Evolutionary conservation across 2,113 vertebrate species (phyloP).

Genomic region (Pimephales promelas): DNA sequence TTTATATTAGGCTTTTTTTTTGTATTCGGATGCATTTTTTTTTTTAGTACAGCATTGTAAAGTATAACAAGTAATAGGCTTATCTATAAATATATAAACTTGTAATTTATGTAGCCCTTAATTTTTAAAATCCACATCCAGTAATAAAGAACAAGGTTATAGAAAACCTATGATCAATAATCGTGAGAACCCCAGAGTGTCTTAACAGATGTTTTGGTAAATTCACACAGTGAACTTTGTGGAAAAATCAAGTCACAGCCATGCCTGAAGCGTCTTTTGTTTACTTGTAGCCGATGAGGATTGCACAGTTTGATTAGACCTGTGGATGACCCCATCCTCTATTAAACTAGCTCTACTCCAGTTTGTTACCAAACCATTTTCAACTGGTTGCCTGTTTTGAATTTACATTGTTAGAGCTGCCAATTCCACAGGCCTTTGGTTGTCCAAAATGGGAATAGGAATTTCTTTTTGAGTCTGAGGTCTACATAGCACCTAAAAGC

Average conservation of each 20-base stretch:
- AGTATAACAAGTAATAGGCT: background rate
- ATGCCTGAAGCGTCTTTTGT: background rate
- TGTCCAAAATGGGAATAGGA: background rate
- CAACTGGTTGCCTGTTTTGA: background rate
- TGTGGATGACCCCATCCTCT: constrained; percentile 14
- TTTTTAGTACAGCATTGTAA: background rate
- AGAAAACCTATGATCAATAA: background rate
- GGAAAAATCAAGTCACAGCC: constrained; percentile 10
- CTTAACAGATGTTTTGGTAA: background rate
- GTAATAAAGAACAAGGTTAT: background rate
- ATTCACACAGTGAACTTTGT: constrained; percentile 1
- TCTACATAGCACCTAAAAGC: no score
- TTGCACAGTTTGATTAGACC: constrained; percentile 15
- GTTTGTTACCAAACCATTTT: background rate
- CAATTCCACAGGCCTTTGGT: background rate
- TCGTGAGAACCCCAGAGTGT: no score
- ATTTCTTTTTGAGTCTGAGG: background rate
- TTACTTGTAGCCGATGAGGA: background rate
- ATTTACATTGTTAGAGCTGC: background rate
- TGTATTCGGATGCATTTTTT: background rate
- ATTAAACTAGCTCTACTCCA: background rate
- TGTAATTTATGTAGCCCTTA: background rate
- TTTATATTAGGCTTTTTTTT: no score
- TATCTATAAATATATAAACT: background rate
- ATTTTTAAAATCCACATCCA: background rate